Percentiles rank a stretch among this genome's conserved stretches.
Conservation (phyloP, 2,797 vertebrate genomes). For the Anguilla anguilla region DNA sequence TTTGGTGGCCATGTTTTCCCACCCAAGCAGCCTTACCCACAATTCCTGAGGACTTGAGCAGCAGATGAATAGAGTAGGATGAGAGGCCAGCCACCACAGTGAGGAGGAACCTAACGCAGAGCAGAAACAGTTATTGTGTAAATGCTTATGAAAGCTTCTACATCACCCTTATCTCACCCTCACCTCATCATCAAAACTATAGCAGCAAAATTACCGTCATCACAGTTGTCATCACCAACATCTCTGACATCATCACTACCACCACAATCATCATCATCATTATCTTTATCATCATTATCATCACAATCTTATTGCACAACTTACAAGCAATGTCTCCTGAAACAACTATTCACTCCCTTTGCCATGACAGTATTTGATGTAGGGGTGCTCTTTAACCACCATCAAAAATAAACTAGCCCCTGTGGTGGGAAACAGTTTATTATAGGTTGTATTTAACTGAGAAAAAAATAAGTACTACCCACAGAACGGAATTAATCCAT, state of each 20-base stretch:
- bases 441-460: background rate
- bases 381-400: background rate
- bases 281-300: background rate
- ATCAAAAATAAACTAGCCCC: background rate
- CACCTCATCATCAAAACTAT: background rate
- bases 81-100: conserved; percentile 87
- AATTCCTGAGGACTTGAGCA: conserved; percentile 92
- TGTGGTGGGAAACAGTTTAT: background rate
- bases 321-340: background rate
- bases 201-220: background rate
- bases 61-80: conserved; percentile 92
- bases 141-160: too few species aligned
- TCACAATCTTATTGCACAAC: background rate
- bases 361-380: background rate
- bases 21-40: conserved; percentile 77
- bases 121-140: background rate
- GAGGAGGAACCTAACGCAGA: conserved; percentile 84
- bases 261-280: background rate
- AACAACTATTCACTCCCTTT: background rate
- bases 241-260: background rate
- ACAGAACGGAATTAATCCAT: background rate
- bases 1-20: background rate
- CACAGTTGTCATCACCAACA: background rate
- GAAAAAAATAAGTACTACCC: background rate
- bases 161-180: background rate